Evolutionary conservation across 2,113 vertebrate species (phyloP).

Genomic region (Pluvianellus socialis): DNA sequence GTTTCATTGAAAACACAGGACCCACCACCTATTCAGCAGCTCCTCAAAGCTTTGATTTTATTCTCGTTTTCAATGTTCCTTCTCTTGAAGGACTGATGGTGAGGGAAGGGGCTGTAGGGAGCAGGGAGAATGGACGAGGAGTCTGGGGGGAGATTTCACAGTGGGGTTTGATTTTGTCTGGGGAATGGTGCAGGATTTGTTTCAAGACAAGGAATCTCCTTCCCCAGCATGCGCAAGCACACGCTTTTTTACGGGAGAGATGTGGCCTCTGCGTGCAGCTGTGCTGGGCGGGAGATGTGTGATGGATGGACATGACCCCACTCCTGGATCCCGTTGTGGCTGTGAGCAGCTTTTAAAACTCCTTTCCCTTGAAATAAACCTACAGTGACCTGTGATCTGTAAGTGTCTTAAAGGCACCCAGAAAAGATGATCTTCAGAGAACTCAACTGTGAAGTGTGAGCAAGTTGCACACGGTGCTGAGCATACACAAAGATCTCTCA

Average conservation of each 20-base stretch:
- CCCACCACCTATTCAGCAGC: neutral
- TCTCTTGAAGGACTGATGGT: neutral
- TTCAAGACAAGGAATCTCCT: neutral
- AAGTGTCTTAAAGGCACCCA: neutral
- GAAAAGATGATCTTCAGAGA: neutral
- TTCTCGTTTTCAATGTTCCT: neutral
- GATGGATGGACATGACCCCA: neutral
- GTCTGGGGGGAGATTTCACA: neutral
- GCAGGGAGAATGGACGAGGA: neutral
- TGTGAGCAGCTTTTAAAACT: neutral
- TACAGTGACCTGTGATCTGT: neutral
- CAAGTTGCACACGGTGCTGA: neutral
- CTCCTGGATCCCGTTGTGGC: neutral
- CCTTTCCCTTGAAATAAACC: neutral
- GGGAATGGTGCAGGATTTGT: neutral
- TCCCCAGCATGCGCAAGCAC: neutral
- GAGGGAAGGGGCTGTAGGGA: neutral
- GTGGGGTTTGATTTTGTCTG: neutral
- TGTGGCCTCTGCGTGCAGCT: neutral
- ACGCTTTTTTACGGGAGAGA: neutral
- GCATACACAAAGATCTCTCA: neutral
- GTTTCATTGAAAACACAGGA: neutral
- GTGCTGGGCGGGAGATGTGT: neutral
- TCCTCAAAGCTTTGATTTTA: neutral
- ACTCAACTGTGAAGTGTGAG: neutral